phyloP scores from a whole-genome alignment of 2,888 invertebrate genomes.

The Rotaria magnacalcarata region DNA sequence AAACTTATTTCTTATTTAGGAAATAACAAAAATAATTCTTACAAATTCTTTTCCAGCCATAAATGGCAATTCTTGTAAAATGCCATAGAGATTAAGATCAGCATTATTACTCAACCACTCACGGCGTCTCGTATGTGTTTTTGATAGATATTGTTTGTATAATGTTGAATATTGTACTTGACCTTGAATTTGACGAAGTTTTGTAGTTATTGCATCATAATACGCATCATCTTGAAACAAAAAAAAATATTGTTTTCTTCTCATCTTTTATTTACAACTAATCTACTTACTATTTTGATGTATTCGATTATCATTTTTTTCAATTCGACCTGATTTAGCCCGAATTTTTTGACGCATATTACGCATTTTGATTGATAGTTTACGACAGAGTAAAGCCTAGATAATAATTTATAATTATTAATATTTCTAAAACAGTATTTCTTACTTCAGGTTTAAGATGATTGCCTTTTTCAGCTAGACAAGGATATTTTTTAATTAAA shows the following conservation, averaged over 20 bases:
- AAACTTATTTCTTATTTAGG: background rate
- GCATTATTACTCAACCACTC: conserved; percentile 27
- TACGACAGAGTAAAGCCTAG: conserved; percentile 31
- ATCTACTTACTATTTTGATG: conserved; percentile 17
- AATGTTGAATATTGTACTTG: conserved; percentile 31
- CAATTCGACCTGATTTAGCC: background rate
- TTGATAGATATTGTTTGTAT: conserved; percentile 34
- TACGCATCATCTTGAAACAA: background rate
- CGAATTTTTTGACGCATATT: conserved; percentile 36
- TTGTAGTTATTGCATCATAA: conserved; percentile 6
- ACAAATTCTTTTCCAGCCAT: conserved; percentile 38
- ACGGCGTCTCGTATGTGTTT: conserved; percentile 26
- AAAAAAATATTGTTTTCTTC: too few species aligned
- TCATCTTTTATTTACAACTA: background rate
- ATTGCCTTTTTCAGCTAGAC: conserved; percentile 29
- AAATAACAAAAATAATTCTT: background rate
- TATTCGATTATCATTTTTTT: conserved; percentile 35
- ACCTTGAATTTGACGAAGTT: conserved; percentile 36
- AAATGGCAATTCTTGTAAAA: conserved; percentile 35
- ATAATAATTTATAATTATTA: background rate
- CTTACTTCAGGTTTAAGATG: conserved; percentile 30
- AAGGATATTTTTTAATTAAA: conserved; percentile 24
- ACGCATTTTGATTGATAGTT: conserved; percentile 30
- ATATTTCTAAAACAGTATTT: too few species aligned
- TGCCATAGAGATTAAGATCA: conserved; percentile 27